Base-by-base conservation (phyloP, 1,140 invertebrate species). In the Heliconius himera region DNA sequence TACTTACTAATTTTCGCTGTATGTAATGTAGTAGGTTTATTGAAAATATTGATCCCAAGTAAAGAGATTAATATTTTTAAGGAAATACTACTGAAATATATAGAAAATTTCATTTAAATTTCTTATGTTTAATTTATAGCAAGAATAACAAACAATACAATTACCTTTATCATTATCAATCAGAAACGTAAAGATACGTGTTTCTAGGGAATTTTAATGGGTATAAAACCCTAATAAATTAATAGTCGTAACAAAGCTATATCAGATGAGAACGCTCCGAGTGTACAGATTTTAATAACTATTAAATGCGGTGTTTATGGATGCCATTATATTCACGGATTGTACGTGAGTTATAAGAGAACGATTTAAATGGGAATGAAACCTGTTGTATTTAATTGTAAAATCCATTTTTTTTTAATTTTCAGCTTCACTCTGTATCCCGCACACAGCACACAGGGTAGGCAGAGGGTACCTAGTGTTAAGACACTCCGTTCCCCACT, bases 181-280 rank as follows among this genome's bases (percentile, higher is more conserved):
- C 56, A 13, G 3, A 11, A 66, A 66, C 22, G 22, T 29, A 66
- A 4, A 51, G 54, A 56, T 56, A 56, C 22, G 56, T 66, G 56
- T 66, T 46, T 46, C 54, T 56, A 56, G 20, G 20, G n/a, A 56
- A 56, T n/a, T 26, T 26, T 16, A 66, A 66, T 66, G 22, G 1
- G 11, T 66, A 29, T 26, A 66, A 66, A 66, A 29, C 60, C 60
- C 60, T 66, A 66, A 66, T 29, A 66, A 66, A 66, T 66, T 66
- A 60, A 22, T 26, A 66, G 13, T 29, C 11, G 22, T 13, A 66
- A 66, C 60, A 66, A 66, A 0, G 2, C n/a, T 60, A 26, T 22
- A 22, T 22, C 54, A 66, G 22, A 29, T 29, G 26, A 29, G 26
- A 29, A 46, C 22, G 26, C 4, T 29, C 8, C 60, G 22, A 66